Base-by-base conservation (phyloP, 2,888 invertebrate genomes). In the Choreutis nemorana region DNA sequence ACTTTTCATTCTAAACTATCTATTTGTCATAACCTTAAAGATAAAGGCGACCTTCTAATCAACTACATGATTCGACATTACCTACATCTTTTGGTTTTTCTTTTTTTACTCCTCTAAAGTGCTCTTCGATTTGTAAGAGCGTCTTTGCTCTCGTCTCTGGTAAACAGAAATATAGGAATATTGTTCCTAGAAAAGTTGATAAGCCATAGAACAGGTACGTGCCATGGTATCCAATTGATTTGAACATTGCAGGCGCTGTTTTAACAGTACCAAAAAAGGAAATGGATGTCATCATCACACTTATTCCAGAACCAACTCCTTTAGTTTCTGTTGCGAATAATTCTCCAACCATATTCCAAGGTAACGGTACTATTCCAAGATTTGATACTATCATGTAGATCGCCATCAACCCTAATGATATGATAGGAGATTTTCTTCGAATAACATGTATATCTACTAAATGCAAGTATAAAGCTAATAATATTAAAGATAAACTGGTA, bases 341-440 rank as follows among this genome's bases (percentile, higher is more conserved):
- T 60, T 90, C 90, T 0, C 88, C 88, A 15, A 87, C 85, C 83
- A 90, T 84, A 33, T 87, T 84, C 84, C 89, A 90, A 1, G 89
- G 89, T 28, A 90, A 48, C 1, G 87, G 85, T 8, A 83, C 70
- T 29, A 86, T 64, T 4, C 89, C 87, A 29, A 84, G 59, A 32
- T 82, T 78, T 3, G 84, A 80, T 28, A 83, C 82, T 5, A 80
- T 62, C 16, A 85, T 84, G 41, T 86, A 86, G 9, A 71, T 50
- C 38, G 85, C 60, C 52, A 85, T 63, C 44, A 82, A 55, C 40
- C 82, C 55, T 58, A 84, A 48, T 1, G 82, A 71, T 41, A 71
- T 50, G 22, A 63, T 48, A 21, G 70, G 59, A 8, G 63, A 64
- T 16, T 63, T 44, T 23, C 60, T 53, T 27, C 40, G 47, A 32